Percentiles rank a stretch among this genome's conserved stretches.
phyloP scores from a whole-genome alignment of 2,888 invertebrate genomes.

The Polymixis flavicincta region DNA sequence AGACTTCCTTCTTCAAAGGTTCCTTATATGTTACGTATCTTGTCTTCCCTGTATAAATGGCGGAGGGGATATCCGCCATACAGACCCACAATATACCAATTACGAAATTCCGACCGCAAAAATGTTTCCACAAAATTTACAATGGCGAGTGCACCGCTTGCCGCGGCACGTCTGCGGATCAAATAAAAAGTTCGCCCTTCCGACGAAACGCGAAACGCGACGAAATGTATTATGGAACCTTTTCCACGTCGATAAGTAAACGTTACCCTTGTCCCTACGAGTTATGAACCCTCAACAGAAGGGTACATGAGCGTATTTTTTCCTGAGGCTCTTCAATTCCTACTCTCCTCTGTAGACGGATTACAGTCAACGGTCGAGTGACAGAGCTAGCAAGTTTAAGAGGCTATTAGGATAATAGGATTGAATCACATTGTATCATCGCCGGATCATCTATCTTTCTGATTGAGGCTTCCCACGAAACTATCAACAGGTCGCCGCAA shows the following conservation, averaged over 20 bases:
- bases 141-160: constrained; percentile 67
- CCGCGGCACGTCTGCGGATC: constrained; percentile 72
- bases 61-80: neutral
- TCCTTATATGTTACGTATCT: constrained; percentile 18
- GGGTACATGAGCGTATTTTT: constrained; percentile 80
- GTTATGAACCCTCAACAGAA: constrained; percentile 81
- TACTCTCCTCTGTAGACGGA: constrained; percentile 68
- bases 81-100: constrained; percentile 51
- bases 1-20: constrained; percentile 18
- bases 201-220: constrained; percentile 74
- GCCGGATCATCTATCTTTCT: constrained; percentile 63
- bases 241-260: constrained; percentile 89
- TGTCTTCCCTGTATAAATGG: neutral
- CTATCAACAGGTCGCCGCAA: constrained; percentile 63
- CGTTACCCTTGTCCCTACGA: constrained; percentile 85
- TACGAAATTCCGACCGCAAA: constrained; percentile 58
- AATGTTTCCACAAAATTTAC: constrained; percentile 75
- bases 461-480: constrained; percentile 48
- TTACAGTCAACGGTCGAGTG: constrained; percentile 67
- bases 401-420: constrained; percentile 76
- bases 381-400: constrained; percentile 74
- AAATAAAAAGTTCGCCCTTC: constrained; percentile 80
- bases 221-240: constrained; percentile 84
- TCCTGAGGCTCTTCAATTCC: constrained; percentile 67
- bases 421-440: constrained; percentile 71